These are phyloP conservation scores for Drosophila simulans DNA, from an alignment of 1,140 invertebrate genomes.

Conservation along the genomic window DNA sequence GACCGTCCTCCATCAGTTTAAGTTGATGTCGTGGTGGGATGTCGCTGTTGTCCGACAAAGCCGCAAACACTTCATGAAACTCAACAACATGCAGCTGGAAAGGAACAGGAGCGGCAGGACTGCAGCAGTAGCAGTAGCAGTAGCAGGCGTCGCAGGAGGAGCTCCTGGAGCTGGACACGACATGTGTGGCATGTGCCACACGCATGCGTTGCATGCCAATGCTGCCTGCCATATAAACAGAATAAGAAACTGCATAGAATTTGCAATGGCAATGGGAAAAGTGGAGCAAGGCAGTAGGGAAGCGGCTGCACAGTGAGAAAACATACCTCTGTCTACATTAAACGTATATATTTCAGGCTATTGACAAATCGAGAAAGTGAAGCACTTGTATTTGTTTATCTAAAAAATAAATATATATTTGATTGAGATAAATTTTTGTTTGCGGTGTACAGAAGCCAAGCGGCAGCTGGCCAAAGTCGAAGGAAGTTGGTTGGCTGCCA, in stretches of 20 bases:
- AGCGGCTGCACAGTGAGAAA: slow-evolving; percentile 6
- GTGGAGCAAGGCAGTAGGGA: slow-evolving; percentile 18
- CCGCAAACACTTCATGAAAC: slow-evolving; percentile 56
- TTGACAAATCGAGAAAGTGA: neutral
- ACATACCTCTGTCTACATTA: neutral
- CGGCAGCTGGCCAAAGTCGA: slow-evolving; percentile 58
- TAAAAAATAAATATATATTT: no score
- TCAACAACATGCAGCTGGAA: slow-evolving; percentile 34
- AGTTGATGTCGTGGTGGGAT: slow-evolving; percentile 22
- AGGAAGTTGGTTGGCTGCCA: slow-evolving; percentile 62
- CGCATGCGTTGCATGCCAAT: slow-evolving; percentile 66
- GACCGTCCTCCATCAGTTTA: slow-evolving; percentile 9
- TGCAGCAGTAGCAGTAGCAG: slow-evolving; percentile 7
- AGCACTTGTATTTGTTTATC: no score
- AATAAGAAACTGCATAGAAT: slow-evolving; percentile 55
- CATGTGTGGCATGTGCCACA: slow-evolving; percentile 61
- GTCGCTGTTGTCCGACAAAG: slow-evolving; percentile 48
- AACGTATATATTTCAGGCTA: no score
- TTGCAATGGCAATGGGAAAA: slow-evolving; percentile 53
- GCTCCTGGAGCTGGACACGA: slow-evolving; percentile 32
- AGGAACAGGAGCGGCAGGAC: neutral
- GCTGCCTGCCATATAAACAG: slow-evolving; percentile 54
- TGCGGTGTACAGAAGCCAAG: slow-evolving; percentile 13
- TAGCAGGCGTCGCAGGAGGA: slow-evolving; percentile 10
- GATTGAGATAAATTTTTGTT: neutral